Evolutionary conservation across 2,888 invertebrate genomes (phyloP), one percentile per base, ranked within the genome.

Genomic region (Mythimna impura): DNA sequence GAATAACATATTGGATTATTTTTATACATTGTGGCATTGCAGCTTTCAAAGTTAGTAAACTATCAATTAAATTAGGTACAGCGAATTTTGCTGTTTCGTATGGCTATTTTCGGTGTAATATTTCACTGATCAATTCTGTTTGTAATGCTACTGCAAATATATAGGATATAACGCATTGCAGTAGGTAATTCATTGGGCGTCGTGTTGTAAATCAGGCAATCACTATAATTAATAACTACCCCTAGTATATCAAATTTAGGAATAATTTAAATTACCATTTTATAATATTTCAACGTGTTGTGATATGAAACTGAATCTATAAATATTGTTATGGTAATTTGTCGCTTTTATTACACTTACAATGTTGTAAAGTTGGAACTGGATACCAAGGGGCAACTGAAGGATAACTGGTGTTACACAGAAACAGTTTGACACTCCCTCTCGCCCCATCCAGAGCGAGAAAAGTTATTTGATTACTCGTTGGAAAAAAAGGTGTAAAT

Each of bases 171-270:
- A 76, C 50, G 14, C 22, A 76, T 80, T 64, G 57, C 17, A 62
- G 54, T n/a, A n/a, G n/a, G n/a, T 71, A 64, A 73, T 71, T 71
- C 36, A 67, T 75, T 74, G 25, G 20, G 20, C 58, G 54, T 25
- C 52, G 57, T 43, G 25, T 50, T 61, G 55, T 70, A 66, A 71
- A 78, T 76, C 76, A 67, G 69, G 55, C 50, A 60, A 67, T 63
- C 43, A 62, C 58, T 66, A n/a, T 68, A 47, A 73, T 79, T 71
- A 79, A 76, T 82, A 68, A 69, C 52, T 17, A 14, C 20, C 34
- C 30, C 34, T 34, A 25, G 47, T 10, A 47, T 62, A 30, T 66
- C 62, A 66, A 64, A 71, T 57, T 52, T 55, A 30, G 20, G 47
- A 22, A 62, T 67, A 25, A 61, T 71, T 75, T 54, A 66, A 71